phyloP scores from a whole-genome alignment of 2,113 vertebrate species.

The Passer montanus region DNA sequence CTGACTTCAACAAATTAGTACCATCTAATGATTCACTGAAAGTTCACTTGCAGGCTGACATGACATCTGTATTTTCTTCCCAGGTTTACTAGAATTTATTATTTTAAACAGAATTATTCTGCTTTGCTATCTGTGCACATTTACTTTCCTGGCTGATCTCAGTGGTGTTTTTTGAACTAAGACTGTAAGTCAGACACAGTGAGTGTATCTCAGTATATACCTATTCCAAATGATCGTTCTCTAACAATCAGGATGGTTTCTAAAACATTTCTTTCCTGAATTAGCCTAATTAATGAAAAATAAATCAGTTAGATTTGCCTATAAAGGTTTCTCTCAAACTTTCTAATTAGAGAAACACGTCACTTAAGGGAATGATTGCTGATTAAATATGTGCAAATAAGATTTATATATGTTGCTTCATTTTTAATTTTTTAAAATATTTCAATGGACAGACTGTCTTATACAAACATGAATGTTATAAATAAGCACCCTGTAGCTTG shows the following conservation, averaged over 20 bases:
- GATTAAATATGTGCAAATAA: neutral
- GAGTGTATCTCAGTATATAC: neutral
- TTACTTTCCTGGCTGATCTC: neutral
- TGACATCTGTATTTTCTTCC: neutral
- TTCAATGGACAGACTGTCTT: neutral
- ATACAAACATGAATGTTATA: neutral
- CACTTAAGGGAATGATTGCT: neutral
- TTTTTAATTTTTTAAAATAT: neutral
- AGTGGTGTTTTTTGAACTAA: neutral
- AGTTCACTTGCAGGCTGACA: neutral
- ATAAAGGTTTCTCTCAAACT: neutral
- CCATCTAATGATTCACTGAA: neutral
- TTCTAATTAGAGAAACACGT: neutral
- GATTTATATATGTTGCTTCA: neutral
- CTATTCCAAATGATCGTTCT: neutral
- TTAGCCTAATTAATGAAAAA: neutral
- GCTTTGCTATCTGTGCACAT: neutral
- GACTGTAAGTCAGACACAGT: neutral
- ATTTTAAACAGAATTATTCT: neutral
- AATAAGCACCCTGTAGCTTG: neutral
- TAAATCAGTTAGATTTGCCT: neutral
- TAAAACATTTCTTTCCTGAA: neutral
- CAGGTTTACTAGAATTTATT: neutral
- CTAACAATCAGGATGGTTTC: neutral
- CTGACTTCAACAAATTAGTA: slow-evolving; percentile 13